Base-by-base conservation (phyloP, 1,140 invertebrate genomes). In the Diorhabda elongata region DNA sequence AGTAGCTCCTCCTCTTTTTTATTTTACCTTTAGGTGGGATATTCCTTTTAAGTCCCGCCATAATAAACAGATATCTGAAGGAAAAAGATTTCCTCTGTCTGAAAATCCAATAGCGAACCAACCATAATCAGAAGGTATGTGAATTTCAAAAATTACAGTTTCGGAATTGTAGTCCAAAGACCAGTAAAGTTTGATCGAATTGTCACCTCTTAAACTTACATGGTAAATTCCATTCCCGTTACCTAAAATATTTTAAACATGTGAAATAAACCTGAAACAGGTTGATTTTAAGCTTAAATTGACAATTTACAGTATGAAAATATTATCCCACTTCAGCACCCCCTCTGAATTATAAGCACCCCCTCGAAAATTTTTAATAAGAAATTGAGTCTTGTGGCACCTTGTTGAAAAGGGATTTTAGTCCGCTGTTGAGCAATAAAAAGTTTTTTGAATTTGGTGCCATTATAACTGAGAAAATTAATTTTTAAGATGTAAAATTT, bases 101-200 rank as follows among this genome's bases (percentile, higher is more conserved):
- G 96, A 98, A 83, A 98, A 98, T 45, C 97, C 97, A 62, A 97
- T 76, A 3, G 92, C 92, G 71, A 97, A 89, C 93, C 93, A 96
- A 41, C 81, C 80, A 41, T 81, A 79, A 26, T 81, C 76, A 0
- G 77, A 75, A 3, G 80, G 73, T 66, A 81, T 82, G 71, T 87
- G 86, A n/a, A 87, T 78, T 76, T 87, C 86, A 7, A 83, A 80
- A 44, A 77, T 74, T 45, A 86, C 74, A 6, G 63, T 66, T 76
- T 84, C 76, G 7, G 78, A 77, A n/a, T 74, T 69, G 61, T 84
- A 81, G 72, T 86, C 83, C 7, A 85, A 45, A 7, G 73, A 70
- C 80, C 80, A 81, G 67, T 79, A 73, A 5, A 80, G 57, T 8
- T 75, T 73, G 8, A 80, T 70, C 8, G 66, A 63, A 11, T 69